Evolutionary conservation across 2,797 vertebrate genomes (phyloP).

Genomic region (Smutsia temminckii): DNA sequence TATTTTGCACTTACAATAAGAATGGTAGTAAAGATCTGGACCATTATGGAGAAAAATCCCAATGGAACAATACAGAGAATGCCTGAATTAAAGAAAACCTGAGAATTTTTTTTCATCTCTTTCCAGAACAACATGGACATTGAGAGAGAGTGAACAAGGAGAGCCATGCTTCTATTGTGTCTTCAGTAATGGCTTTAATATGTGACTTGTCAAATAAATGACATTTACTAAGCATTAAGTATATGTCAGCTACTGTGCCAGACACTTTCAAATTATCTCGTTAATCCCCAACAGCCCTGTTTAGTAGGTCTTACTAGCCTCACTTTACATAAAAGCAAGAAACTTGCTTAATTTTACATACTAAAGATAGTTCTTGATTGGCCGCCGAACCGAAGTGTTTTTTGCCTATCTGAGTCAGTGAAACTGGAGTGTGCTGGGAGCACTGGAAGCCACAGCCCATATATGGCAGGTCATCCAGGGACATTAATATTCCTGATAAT

Average conservation of each 20-base stretch:
- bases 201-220: conserved; percentile 27
- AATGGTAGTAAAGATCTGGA: not conserved
- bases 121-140: not conserved
- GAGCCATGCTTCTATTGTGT: not conserved
- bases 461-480: not conserved
- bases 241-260: conserved; percentile 30
- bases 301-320: not conserved
- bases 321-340: not conserved
- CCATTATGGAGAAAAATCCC: not conserved
- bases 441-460: not conserved
- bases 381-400: conserved; percentile 31
- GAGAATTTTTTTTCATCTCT: not conserved
- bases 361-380: not conserved
- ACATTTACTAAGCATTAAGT: conserved; percentile 42
- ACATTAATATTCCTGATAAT: not conserved
- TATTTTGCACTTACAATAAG: not conserved
- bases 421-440: not conserved
- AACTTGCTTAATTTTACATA: conserved; percentile 45
- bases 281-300: conserved; percentile 34
- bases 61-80: not conserved
- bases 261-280: conserved; percentile 32
- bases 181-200: conserved; percentile 20
- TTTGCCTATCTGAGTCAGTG: not conserved
- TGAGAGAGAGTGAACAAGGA: not conserved
- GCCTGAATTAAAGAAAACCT: not conserved